Percentiles rank a stretch among this genome's conserved stretches.
These are phyloP conservation scores for Leptoteleia sp. DNA, from an alignment of 1,140 invertebrate genomes.

Conservation along the genomic window DNA sequence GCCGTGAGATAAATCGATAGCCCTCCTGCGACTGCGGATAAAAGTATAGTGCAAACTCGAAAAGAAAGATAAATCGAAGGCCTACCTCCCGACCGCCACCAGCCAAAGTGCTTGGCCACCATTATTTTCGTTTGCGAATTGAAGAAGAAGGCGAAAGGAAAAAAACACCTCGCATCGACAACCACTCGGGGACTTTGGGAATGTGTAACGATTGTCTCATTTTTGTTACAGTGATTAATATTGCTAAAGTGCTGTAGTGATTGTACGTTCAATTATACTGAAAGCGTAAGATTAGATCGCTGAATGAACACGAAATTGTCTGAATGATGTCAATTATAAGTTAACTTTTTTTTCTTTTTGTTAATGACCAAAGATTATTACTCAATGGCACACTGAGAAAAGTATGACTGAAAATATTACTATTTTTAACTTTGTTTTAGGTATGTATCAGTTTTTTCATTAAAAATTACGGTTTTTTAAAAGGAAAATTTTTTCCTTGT, in stretches of 20 bases:
- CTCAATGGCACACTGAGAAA: too few relatives aligned
- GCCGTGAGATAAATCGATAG: constrained; percentile 57
- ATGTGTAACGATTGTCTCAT: constrained; percentile 22
- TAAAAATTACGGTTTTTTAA: too few relatives aligned
- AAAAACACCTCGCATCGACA: constrained; percentile 20
- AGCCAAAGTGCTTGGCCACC: constrained; percentile 29
- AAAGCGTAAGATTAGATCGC: too few relatives aligned
- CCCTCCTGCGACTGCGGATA: constrained; percentile 27
- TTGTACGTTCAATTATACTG: constrained; percentile 5
- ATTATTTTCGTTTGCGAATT: constrained; percentile 52
- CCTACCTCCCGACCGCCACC: constrained; percentile 47
- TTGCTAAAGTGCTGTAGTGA: not conserved
- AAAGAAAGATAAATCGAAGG: constrained; percentile 66
- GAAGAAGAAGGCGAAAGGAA: constrained; percentile 21
- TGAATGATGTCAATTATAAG: too few relatives aligned
- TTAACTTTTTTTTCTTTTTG: too few relatives aligned
- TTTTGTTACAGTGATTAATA: constrained; percentile 25
- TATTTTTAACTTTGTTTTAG: too few relatives aligned
- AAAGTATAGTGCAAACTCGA: constrained; percentile 56
- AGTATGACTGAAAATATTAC: too few relatives aligned
- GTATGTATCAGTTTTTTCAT: too few relatives aligned
- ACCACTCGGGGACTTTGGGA: constrained; percentile 32
- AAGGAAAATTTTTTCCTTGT: too few relatives aligned
- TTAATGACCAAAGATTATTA: too few relatives aligned
- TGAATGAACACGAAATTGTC: too few relatives aligned